Conservation (phyloP, 2,797 vertebrate species). For the Centroberyx gerrardi region DNA sequence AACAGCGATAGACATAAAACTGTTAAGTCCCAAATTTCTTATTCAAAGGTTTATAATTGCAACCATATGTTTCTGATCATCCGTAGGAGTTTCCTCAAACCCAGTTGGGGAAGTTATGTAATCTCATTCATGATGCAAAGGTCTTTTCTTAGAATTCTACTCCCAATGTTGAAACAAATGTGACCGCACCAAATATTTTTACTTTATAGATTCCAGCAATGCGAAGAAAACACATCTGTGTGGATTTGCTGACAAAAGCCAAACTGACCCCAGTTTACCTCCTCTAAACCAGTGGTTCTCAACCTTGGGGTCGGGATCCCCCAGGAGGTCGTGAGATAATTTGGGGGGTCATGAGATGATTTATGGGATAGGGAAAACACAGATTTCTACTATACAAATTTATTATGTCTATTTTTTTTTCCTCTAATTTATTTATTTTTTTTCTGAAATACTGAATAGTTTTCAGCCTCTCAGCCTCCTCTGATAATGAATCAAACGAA, state of each 20-base stretch:
- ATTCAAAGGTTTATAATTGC: conserved; percentile 13
- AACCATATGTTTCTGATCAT: conserved; percentile 54
- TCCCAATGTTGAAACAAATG: conserved; percentile 24
- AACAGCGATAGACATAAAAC: background rate
- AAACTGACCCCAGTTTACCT: conserved; percentile 9
- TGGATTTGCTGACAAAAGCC: conserved; percentile 27
- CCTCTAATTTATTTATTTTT: too few relatives aligned
- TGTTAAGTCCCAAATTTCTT: background rate
- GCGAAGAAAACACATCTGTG: conserved; percentile 1
- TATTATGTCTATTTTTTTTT: too few relatives aligned
- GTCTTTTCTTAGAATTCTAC: background rate
- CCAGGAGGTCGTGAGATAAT: too few relatives aligned
- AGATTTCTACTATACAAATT: too few relatives aligned
- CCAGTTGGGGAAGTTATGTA: conserved; percentile 33
- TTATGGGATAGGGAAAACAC: too few relatives aligned
- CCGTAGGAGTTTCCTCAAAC: conserved; percentile 26
- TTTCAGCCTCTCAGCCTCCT: too few relatives aligned
- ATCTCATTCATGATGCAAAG: conserved; percentile 24
- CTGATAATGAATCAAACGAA: too few relatives aligned
- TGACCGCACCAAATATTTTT: background rate
- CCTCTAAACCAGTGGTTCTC: too few relatives aligned
- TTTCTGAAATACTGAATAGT: too few relatives aligned
- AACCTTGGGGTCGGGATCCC: too few relatives aligned
- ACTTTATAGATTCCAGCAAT: background rate
- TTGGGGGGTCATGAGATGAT: too few relatives aligned